These are phyloP conservation scores for Porites lobata DNA, from an alignment of 92 coral and sea anemone species.

Conservation along the genomic window DNA sequence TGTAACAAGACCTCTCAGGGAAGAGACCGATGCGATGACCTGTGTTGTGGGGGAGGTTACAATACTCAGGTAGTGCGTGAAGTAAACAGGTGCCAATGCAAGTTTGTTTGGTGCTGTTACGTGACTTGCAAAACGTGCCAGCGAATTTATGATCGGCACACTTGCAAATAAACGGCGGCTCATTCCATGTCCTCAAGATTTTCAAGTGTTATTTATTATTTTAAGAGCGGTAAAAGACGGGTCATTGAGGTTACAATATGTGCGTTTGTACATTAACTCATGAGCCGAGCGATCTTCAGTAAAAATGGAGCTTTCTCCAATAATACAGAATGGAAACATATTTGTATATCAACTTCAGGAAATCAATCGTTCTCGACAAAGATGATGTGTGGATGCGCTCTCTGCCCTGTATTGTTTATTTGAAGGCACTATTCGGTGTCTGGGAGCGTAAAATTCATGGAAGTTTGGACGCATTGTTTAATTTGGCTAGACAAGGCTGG, in stretches of 20 bases:
- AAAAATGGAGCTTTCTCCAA: too few species aligned
- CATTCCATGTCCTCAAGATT: neutral
- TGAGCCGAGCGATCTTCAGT: too few species aligned
- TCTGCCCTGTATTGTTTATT: too few species aligned
- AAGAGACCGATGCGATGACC: conserved; percentile 78
- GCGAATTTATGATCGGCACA: conserved; percentile 77
- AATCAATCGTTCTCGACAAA: neutral
- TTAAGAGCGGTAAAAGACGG: neutral
- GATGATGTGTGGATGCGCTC: too few species aligned
- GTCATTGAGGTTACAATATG: neutral
- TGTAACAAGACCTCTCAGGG: conserved; percentile 84
- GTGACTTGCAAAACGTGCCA: conserved; percentile 88
- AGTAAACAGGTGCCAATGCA: conserved; percentile 78
- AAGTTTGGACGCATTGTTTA: too few species aligned
- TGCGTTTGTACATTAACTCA: neutral
- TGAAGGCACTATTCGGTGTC: too few species aligned
- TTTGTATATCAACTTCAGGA: neutral
- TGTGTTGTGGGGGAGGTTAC: conserved; percentile 96
- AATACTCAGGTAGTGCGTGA: conserved; percentile 89
- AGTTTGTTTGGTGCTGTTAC: conserved; percentile 91
- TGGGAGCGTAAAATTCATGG: too few species aligned
- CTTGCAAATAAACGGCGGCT: conserved; percentile 69
- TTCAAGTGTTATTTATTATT: conserved; percentile 28
- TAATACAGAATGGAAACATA: neutral
- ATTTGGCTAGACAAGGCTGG: too few species aligned